Base-by-base conservation (phyloP, 1,140 invertebrate species). In the Adoxophyes honmai region DNA sequence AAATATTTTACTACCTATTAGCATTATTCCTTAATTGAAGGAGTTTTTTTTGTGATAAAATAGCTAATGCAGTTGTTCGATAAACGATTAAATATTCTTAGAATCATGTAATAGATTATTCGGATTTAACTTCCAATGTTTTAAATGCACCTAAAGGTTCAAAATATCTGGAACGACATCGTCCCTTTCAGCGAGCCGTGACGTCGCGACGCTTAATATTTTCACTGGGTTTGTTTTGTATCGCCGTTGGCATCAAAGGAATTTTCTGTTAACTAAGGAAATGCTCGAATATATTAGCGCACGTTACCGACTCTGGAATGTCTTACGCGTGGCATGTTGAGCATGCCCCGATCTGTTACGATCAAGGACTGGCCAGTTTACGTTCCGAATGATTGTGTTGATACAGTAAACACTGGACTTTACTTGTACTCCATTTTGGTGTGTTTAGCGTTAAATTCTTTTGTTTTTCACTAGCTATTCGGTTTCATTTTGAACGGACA, bases 251-350 rank as follows among this genome's bases (percentile, higher is more conserved):
- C 60, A 75, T 80, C 77, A 78, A 81, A 83, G 79, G 81, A 78
- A 85, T 84, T 84, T 87, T 78, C 77, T 81, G 78, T 70, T 67
- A 73, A 78, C 80, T 70, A 74, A 70, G 68, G 70, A 73, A 68
- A 63, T 67, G 56, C 52, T 70, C 64, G 42, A 72, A 74, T 70
- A 74, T 66, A 48, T 48, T 48, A 21, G 59, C 64, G 70, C 59
- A 68, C 62, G 58, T 57, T 57, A 54, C 57, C 52, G 61, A 38
- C 64, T 75, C 66, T 78, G 78, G 66, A 75, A 69, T 52, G 48
- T 65, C 59, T 73, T 67, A 65, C 65, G 60, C 37, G 62, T 48
- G 56, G 72, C 54, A 34, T 42, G 52, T 28, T 28, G 2, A 28
- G 21, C 16, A 33, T 18, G 42, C 11, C 21, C 42, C 16, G 18